Evolutionary conservation across 2,113 vertebrate species (phyloP).

Genomic region (Etia nguti): DNA sequence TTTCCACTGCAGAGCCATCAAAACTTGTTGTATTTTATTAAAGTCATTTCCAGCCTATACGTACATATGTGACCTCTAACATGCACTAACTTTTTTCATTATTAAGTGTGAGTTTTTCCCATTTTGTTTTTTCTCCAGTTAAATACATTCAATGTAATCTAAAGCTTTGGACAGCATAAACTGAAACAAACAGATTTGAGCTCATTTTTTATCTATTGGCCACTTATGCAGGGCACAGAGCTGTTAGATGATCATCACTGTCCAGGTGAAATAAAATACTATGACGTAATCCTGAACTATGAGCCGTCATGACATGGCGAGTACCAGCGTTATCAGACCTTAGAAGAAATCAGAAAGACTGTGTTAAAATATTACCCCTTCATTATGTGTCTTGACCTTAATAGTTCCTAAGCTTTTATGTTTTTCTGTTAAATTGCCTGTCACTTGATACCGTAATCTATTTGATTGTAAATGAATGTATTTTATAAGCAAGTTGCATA

Average conservation of each 20-base stretch:
- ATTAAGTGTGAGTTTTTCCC: neutral
- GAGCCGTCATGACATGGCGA: neutral
- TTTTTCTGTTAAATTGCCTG: slow-evolving; percentile 6
- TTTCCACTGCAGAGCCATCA: neutral
- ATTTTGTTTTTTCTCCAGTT: neutral
- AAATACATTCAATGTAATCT: neutral
- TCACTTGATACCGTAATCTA: slow-evolving; percentile 1
- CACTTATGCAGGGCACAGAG: neutral
- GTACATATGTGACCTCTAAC: neutral
- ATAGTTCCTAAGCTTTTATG: neutral
- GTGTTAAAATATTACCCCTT: neutral
- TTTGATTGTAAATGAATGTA: slow-evolving; percentile 53
- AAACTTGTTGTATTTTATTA: neutral
- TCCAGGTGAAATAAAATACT: neutral
- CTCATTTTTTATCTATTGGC: neutral
- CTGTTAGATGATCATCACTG: neutral
- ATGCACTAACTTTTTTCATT: slow-evolving; percentile 1
- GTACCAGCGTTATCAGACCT: neutral
- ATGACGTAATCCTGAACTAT: neutral
- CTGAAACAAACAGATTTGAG: neutral
- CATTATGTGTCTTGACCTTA: neutral
- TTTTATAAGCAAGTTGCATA: slow-evolving; percentile 43
- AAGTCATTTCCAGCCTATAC: neutral
- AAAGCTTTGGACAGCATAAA: neutral
- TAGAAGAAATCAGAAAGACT: neutral